Percentiles rank a stretch among this genome's conserved stretches.
Evolutionary conservation across 1,140 invertebrate genomes (phyloP).

Genomic region (Lordiphosa stackelbergi): DNA sequence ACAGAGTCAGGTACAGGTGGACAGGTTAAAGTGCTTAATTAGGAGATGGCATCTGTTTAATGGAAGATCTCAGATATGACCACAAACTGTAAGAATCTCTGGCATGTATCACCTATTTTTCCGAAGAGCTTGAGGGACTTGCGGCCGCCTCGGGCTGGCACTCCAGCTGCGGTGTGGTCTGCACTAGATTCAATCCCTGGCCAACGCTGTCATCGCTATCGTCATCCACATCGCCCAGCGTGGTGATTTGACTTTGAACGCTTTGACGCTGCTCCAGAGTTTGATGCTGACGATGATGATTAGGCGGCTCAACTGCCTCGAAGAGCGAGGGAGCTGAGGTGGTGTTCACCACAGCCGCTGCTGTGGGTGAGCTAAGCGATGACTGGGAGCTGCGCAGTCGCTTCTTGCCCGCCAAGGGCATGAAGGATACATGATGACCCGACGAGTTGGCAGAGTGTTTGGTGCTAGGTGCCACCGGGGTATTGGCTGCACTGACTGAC

Average conservation of each 20-base stretch:
- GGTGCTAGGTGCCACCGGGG: slow-evolving; percentile 38
- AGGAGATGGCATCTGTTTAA: slow-evolving; percentile 37
- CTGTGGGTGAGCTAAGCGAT: slow-evolving; percentile 48
- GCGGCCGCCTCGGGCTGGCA: slow-evolving; percentile 35
- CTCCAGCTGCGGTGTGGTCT: slow-evolving; percentile 54
- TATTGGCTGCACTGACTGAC: slow-evolving; percentile 58
- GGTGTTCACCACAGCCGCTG: slow-evolving; percentile 13
- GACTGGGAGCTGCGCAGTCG: slow-evolving; percentile 46
- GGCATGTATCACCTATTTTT: slow-evolving; percentile 60
- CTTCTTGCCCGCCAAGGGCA: slow-evolving; percentile 55
- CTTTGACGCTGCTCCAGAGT: slow-evolving; percentile 65
- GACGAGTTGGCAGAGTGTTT: slow-evolving; percentile 52
- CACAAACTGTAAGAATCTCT: slow-evolving; percentile 21
- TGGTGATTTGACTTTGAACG: slow-evolving; percentile 70
- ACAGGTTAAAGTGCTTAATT: slow-evolving; percentile 60
- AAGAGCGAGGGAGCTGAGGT: slow-evolving; percentile 55
- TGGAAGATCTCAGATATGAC: slow-evolving; percentile 72
- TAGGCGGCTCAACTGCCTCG: slow-evolving; percentile 26
- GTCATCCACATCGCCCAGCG: slow-evolving; percentile 64
- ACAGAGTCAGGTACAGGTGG: slow-evolving; percentile 58
- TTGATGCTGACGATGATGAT: slow-evolving; percentile 40
- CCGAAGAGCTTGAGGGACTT: slow-evolving; percentile 64
- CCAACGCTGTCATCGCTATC: slow-evolving; percentile 39
- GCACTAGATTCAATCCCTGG: slow-evolving; percentile 51
- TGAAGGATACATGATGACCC: slow-evolving; percentile 62